Evolutionary conservation across 2,113 vertebrate genomes (phyloP).

Genomic region (Orientallactaga bullata): DNA sequence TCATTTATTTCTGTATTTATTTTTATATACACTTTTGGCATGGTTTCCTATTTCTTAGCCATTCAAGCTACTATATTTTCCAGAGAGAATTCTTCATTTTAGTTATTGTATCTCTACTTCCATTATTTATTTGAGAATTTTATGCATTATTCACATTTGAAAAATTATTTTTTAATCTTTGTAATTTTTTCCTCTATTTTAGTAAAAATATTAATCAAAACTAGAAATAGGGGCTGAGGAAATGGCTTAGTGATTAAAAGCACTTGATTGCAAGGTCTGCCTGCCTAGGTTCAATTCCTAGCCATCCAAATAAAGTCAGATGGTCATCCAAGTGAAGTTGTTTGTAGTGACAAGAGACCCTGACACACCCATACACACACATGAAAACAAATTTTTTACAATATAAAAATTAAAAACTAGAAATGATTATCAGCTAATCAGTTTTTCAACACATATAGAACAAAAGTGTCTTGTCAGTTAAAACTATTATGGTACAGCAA

Average conservation of each 20-base stretch:
- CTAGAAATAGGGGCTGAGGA: too few relatives aligned
- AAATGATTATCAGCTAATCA: background rate
- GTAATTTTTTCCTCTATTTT: background rate
- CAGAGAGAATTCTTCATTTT: background rate
- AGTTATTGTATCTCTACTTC: background rate
- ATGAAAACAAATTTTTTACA: too few relatives aligned
- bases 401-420: background rate
- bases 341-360: too few relatives aligned
- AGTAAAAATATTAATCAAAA: background rate
- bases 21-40: background rate
- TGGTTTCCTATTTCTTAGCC: background rate
- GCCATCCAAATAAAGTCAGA: too few relatives aligned
- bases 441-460: background rate
- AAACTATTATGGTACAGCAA: background rate
- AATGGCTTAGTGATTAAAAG: too few relatives aligned
- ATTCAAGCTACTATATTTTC: background rate
- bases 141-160: background rate
- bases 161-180: background rate
- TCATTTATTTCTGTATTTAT: conserved; percentile 4
- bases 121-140: background rate
- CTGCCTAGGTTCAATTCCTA: too few relatives aligned
- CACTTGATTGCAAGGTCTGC: too few relatives aligned
- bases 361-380: too few relatives aligned
- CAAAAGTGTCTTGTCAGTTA: background rate
- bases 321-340: too few relatives aligned